A percentile compares a stretch with the other conserved stretches of the same genome.
Conservation (phyloP, 2,888 invertebrate genomes). For the Leptothorax acervorum region DNA sequence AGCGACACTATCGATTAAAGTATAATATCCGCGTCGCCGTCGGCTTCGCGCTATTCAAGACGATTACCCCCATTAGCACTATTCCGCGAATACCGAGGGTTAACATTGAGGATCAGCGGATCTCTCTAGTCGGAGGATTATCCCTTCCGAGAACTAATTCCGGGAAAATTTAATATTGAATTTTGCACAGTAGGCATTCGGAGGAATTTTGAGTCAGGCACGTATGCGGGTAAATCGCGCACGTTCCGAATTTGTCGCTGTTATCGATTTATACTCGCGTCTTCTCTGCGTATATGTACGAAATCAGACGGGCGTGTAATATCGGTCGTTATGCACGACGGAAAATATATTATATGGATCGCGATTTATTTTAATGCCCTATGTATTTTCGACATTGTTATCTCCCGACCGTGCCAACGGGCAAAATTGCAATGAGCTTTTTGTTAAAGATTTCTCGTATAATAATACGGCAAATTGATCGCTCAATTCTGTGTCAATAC, state of each 20-base stretch:
- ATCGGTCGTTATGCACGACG: background rate
- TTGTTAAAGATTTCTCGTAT: slow-evolving; percentile 31
- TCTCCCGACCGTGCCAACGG: background rate
- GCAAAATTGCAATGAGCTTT: slow-evolving; percentile 26
- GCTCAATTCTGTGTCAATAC: slow-evolving; percentile 48
- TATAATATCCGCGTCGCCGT: slow-evolving; percentile 31
- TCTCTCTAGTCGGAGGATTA: background rate
- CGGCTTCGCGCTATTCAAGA: slow-evolving; percentile 34
- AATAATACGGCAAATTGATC: slow-evolving; percentile 40
- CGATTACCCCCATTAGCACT: slow-evolving; percentile 31
- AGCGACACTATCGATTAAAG: slow-evolving; percentile 16
- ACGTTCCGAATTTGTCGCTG: slow-evolving; percentile 12
- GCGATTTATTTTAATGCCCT: slow-evolving; percentile 12
- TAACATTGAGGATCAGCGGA: slow-evolving; percentile 26
- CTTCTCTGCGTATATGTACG: background rate
- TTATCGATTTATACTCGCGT: slow-evolving; percentile 35
- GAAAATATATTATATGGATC: background rate
- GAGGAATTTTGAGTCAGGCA: slow-evolving; percentile 30
- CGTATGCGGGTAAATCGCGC: slow-evolving; percentile 24
- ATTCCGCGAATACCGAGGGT: slow-evolving; percentile 24
- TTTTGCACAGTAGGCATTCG: slow-evolving; percentile 9
- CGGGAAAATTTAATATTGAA: slow-evolving; percentile 44
- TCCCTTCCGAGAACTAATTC: slow-evolving; percentile 27
- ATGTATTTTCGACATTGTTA: slow-evolving; percentile 7
- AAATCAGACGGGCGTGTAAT: slow-evolving; percentile 20